Evolutionary conservation across 2,888 invertebrate genomes (phyloP), one percentile per base, ranked within the genome.

Genomic region (Conchocele bisecta): DNA sequence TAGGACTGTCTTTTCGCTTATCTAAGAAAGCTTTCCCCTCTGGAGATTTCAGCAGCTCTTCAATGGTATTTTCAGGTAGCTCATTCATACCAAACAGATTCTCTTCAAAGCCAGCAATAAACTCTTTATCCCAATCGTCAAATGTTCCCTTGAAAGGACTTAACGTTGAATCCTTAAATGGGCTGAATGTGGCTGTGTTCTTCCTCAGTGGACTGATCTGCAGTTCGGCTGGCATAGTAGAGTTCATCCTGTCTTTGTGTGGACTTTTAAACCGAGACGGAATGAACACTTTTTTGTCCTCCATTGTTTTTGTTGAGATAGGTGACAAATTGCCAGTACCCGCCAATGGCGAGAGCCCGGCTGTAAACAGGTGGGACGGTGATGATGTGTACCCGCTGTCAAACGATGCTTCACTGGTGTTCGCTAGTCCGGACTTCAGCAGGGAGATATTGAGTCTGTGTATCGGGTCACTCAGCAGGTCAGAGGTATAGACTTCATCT

Each of bases 111-210:
- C 76, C 77, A 1, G 82, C 75, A 54, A 86, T 76, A 50, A 86
- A 83, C 39, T 81, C 80, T 54, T 81, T 83, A 37, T 85, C 86
- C 84, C 84, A 84, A 17, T 82, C 83, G 41, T 83, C 82, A 51
- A 77, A 75, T 2, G 78, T 58, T 20, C 76, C 78, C 20, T 77
- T 74, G 1, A 74, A 71, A 9, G 77, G 74, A 61, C 71, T 74
- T 22, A 71, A 65, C 20, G 59, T 54, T 3, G 68, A 64, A 15
- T 57, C 37, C 24, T 76, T 82, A 51, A 76, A 75, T 13, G 83
- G 83, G 53, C 83, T 83, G 28, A 79, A 42, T 5, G 70, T 51
- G 2, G 50, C 15, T 42, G 33, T 17, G 17, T 22, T 51, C 31
- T 51, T 42, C 37, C 69, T 76, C 4, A 76, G 41, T 13, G 76